These are phyloP conservation scores for Simalia tracyae DNA, from an alignment of 2,797 vertebrate species.

Conservation along the genomic window DNA sequence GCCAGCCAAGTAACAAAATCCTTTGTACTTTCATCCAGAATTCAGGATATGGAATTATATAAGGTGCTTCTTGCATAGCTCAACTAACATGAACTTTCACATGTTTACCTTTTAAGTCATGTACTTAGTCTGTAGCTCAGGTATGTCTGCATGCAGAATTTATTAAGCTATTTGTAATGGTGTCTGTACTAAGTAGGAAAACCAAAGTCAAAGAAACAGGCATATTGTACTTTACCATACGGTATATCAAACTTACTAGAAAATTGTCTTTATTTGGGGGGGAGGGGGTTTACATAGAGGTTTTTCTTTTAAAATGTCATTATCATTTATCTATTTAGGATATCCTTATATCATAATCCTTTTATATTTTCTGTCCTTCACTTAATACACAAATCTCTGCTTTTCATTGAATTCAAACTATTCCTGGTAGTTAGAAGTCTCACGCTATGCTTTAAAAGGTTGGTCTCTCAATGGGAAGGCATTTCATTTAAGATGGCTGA, in stretches of 20 bases:
- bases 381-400: neutral
- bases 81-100: rapidly evolving
- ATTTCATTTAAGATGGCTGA: slow-evolving; percentile 53
- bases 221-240: neutral
- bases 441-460: slow-evolving; percentile 39
- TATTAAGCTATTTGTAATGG: neutral
- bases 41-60: rapidly evolving
- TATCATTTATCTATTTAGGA: rapidly evolving
- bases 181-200: neutral
- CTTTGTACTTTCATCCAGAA: rapidly evolving
- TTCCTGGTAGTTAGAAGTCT: slow-evolving; percentile 16
- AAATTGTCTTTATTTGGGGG: neutral
- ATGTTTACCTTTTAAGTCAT: rapidly evolving
- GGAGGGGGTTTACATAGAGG: neutral
- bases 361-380: neutral
- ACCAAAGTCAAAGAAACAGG: neutral
- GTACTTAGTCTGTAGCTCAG: rapidly evolving
- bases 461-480: slow-evolving; percentile 50
- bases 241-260: neutral
- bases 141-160: rapidly evolving
- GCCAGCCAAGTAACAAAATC: neutral
- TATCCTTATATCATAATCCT: neutral
- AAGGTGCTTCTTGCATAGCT: rapidly evolving
- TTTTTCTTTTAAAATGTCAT: neutral
- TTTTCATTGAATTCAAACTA: neutral